These are phyloP conservation scores for Folsomia candida DNA, from an alignment of 2,888 invertebrate genomes.

Conservation along the genomic window DNA sequence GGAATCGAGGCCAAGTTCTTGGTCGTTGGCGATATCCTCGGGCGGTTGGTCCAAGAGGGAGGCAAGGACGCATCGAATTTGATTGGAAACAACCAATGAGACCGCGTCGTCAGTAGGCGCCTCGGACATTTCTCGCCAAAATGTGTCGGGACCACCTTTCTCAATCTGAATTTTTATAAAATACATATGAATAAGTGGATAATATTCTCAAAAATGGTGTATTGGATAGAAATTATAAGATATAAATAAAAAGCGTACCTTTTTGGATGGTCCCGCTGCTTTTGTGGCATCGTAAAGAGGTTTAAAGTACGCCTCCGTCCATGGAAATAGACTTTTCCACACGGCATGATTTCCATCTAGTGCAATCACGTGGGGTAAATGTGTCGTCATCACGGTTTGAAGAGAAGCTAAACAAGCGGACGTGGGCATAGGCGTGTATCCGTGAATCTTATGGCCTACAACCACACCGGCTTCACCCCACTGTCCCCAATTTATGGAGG, in stretches of 20 bases:
- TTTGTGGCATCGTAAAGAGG: background rate
- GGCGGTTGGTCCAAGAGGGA: background rate
- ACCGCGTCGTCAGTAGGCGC: too few species aligned
- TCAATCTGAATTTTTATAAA: background rate
- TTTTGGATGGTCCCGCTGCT: background rate
- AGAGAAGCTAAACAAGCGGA: background rate
- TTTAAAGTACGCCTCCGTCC: background rate
- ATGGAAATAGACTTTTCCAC: background rate
- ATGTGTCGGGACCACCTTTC: background rate
- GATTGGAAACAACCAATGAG: background rate
- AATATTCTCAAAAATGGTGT: too few species aligned
- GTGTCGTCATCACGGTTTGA: background rate
- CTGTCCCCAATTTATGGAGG: slow-evolving; percentile 28
- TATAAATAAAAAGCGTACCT: too few species aligned
- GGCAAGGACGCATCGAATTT: background rate
- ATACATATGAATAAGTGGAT: background rate
- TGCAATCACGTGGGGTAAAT: background rate
- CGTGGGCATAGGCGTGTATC: slow-evolving; percentile 15
- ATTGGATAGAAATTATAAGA: too few species aligned
- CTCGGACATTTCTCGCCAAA: background rate
- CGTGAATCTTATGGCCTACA: slow-evolving; percentile 15
- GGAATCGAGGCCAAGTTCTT: slow-evolving; percentile 19
- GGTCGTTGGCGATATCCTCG: background rate
- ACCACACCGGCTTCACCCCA: slow-evolving; percentile 32
- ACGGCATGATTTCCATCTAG: background rate